Evolutionary conservation across 1,140 invertebrate species (phyloP), one percentile per base, ranked within the genome.

Genomic region (Halotydeus destructor): DNA sequence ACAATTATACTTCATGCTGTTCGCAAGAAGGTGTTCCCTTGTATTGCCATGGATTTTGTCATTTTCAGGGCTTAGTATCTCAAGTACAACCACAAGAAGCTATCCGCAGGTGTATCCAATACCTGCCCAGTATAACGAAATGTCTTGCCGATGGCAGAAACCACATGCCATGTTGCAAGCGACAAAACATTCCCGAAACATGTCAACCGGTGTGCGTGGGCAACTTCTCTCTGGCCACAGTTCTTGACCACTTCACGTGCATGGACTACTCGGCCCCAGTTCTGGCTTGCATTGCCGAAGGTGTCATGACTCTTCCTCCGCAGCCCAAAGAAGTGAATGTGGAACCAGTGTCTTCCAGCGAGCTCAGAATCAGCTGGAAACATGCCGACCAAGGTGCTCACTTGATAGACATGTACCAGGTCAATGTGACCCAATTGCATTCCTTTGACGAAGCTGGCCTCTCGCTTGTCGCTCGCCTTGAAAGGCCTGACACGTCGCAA

Each of bases 181-280:
- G 74, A 45, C 76, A 80, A 56, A 65, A 71, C 37, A 73, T 82
- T 16, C 78, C 78, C 0, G 75, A 79, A 56, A 70, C 80, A 40
- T 82, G 79, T 55, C 76, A 78, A 53, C 76, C 81, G 50, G 74
- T 81, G 37, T 83, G 79, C 53, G 59, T n/a, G 1, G 79, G 79
- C 25, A 75, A 80, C 51, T 82, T 79, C 56, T 78, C 75, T 0
- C 67, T 75, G 0, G 76, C 78, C n/a, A 79, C 76, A 45, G 72
- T 82, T 16, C 75, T 77, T 57, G 76, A 77, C 2, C 76, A 81
- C 49, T 77, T 78, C 53, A 78, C 76, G 1, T 83, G 78, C 55
- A 72, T 76, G 1, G 68, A 75, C 2, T 77, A 78, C 49, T 80
- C 77, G n/a, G 71, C 79, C 50, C 71, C 74, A 48, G 80, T 77